Conservation (phyloP, 2,888 invertebrate species). For the Drosophila cognata region DNA sequence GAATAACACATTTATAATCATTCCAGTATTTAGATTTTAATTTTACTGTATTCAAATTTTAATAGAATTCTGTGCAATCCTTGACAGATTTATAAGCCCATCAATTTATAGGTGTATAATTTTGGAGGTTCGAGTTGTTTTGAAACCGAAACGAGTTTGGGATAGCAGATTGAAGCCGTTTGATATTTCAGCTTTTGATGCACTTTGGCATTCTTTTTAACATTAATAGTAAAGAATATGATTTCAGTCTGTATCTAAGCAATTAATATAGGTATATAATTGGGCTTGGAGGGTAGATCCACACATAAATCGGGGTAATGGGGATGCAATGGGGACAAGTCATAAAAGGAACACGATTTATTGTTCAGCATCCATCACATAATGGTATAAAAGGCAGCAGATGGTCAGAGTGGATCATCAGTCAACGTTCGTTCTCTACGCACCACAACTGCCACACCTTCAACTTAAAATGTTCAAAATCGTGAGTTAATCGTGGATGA, state of each 20-base stretch:
- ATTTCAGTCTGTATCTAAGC: slow-evolving; percentile 35
- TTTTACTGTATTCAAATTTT: background rate
- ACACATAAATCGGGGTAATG: slow-evolving; percentile 36
- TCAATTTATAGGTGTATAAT: background rate
- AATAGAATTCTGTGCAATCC: background rate
- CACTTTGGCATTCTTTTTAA: slow-evolving; percentile 33
- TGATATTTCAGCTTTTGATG: slow-evolving; percentile 27
- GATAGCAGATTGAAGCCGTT: slow-evolving; percentile 28
- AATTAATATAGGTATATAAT: slow-evolving; percentile 9
- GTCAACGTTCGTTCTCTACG: slow-evolving; percentile 47
- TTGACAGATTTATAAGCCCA: background rate
- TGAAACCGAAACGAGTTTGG: slow-evolving; percentile 33
- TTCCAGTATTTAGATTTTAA: background rate
- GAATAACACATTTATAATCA: background rate
- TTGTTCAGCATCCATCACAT: background rate
- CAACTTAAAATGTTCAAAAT: slow-evolving; percentile 65
- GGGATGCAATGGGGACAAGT: slow-evolving; percentile 18
- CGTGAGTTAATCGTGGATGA: slow-evolving; percentile 43
- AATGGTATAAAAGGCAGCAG: slow-evolving; percentile 46
- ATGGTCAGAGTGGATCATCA: slow-evolving; percentile 35
- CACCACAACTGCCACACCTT: slow-evolving; percentile 34
- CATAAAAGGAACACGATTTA: slow-evolving; percentile 23
- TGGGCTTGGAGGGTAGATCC: slow-evolving; percentile 16
- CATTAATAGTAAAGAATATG: slow-evolving; percentile 17
- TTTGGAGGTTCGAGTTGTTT: slow-evolving; percentile 30